These are phyloP conservation scores for Poecilia latipinna DNA, from an alignment of 2,113 vertebrate genomes.

Conservation along the genomic window DNA sequence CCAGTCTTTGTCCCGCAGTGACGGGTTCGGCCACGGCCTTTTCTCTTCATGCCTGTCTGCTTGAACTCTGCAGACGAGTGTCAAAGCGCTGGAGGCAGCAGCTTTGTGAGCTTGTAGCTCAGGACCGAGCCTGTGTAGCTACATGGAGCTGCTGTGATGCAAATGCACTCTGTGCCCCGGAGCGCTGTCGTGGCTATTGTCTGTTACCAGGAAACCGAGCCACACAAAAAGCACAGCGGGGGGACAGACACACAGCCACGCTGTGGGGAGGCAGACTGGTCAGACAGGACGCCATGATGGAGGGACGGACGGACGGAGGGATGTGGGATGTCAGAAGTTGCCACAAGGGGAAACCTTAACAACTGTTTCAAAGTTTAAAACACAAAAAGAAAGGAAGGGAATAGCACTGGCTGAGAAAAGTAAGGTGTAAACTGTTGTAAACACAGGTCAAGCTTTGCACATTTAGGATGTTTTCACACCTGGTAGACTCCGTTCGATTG, in stretches of 20 bases:
- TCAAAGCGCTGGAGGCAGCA: conserved; percentile 14
- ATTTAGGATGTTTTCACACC: neutral
- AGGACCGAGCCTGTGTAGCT: conserved; percentile 18
- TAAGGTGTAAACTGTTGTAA: conserved; percentile 1
- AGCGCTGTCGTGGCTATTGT: conserved; percentile 61
- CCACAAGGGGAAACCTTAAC: conserved; percentile 26
- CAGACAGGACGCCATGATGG: conserved; percentile 30
- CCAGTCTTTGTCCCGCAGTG: conserved; percentile 2
- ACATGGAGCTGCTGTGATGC: conserved; percentile 35
- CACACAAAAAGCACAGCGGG: conserved; percentile 78
- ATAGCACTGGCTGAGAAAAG: conserved; percentile 15
- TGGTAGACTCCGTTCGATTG: too few relatives aligned
- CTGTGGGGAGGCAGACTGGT: conserved; percentile 62
- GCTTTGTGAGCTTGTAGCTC: conserved; percentile 23
- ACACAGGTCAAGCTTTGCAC: neutral
- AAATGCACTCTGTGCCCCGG: conserved; percentile 44
- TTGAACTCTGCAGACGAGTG: conserved; percentile 41
- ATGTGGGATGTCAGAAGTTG: conserved; percentile 11
- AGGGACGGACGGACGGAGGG: conserved; percentile 27
- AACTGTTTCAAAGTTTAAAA: neutral
- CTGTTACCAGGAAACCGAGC: conserved; percentile 73
- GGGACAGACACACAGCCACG: conserved; percentile 78
- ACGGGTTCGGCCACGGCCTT: conserved; percentile 10
- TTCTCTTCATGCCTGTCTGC: conserved; percentile 46
- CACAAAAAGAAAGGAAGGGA: conserved; percentile 9